Conservation (phyloP, 2,888 invertebrate genomes). For the Xanthorhoe spadicearia region DNA sequence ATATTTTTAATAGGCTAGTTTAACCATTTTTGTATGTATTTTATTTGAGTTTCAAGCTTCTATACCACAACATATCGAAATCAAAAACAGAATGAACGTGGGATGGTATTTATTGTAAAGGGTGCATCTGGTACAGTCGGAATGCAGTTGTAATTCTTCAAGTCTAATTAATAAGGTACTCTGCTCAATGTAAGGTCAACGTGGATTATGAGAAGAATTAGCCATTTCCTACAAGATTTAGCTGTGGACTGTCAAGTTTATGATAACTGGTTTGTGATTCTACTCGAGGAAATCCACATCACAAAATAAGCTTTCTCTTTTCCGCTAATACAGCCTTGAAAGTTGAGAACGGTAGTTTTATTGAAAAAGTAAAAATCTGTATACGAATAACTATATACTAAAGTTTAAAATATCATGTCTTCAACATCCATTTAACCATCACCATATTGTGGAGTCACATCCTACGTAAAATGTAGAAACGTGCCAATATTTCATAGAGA, state of each 20-base stretch:
- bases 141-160: slow-evolving; percentile 27
- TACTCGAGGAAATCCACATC: neutral
- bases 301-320: neutral
- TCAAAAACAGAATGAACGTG: slow-evolving; percentile 2
- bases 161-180: slow-evolving; percentile 29
- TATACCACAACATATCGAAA: neutral
- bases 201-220: slow-evolving; percentile 21
- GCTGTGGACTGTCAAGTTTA: neutral
- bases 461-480: neutral
- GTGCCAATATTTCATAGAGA: slow-evolving; percentile 7
- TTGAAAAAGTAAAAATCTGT: neutral
- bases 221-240: slow-evolving; percentile 11
- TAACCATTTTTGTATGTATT: neutral
- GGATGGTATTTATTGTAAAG: slow-evolving; percentile 32
- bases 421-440: neutral
- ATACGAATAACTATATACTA: too few species aligned
- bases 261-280: slow-evolving; percentile 1
- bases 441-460: neutral
- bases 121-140: slow-evolving; percentile 12
- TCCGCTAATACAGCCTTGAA: neutral
- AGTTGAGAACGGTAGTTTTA: neutral
- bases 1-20: neutral
- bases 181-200: slow-evolving; percentile 33
- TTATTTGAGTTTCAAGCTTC: neutral
- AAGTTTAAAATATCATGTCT: neutral